A percentile compares a stretch with the other conserved stretches of the same genome.
phyloP scores from a whole-genome alignment of 2,888 invertebrate species.

The Auanema sp. region DNA sequence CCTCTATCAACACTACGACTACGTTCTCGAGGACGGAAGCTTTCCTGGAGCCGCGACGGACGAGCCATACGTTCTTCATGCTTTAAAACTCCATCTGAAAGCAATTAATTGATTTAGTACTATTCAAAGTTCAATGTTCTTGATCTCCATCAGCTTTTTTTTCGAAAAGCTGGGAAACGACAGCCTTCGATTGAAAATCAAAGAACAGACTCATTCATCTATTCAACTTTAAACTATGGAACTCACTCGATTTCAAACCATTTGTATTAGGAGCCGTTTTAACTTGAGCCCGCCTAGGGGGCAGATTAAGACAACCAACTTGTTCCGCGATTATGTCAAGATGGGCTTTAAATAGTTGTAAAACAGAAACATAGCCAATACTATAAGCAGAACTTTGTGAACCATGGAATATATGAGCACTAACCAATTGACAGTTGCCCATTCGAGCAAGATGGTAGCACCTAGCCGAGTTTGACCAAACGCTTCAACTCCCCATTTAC shows the following conservation, averaged over 20 bases:
- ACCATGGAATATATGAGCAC: not conserved
- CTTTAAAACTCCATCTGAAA: too few species aligned
- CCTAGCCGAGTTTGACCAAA: slow-evolving; percentile 39
- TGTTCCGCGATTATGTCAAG: slow-evolving; percentile 38
- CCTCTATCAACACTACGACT: slow-evolving; percentile 38
- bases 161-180: not conserved
- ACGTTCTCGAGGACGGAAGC: slow-evolving; percentile 23
- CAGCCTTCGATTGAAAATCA: too few species aligned
- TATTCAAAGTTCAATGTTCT: not conserved
- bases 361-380: slow-evolving; percentile 48
- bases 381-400: slow-evolving; percentile 20
- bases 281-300: not conserved
- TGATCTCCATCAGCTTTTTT: not conserved
- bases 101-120: too few species aligned
- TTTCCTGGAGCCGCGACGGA: not conserved
- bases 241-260: not conserved
- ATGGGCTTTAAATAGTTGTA: slow-evolving; percentile 47
- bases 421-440: slow-evolving; percentile 56
- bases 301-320: slow-evolving; percentile 15
- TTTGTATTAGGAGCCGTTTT: slow-evolving; percentile 3
- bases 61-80: too few species aligned
- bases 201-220: too few species aligned
- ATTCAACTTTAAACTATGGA: not conserved
- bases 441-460: slow-evolving; percentile 41
- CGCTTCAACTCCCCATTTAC: slow-evolving; percentile 30